Conservation (phyloP, 2,888 invertebrate genomes). For the Dryococelus australis region DNA sequence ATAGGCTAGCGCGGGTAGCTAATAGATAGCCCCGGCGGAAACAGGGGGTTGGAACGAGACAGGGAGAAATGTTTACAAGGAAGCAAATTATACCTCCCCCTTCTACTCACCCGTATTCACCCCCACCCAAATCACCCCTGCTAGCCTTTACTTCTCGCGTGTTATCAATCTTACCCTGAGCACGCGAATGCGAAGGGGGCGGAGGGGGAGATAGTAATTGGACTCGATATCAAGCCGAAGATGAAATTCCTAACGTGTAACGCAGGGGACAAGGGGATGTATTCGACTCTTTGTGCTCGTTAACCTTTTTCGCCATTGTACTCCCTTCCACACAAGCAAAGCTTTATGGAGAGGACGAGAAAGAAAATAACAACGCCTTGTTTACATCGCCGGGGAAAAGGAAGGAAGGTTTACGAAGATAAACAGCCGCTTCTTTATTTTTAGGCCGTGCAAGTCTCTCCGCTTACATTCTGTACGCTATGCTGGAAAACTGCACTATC, state of each 20-base stretch:
- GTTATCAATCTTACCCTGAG: background rate
- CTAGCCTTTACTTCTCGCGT: background rate
- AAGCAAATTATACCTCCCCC: slow-evolving; percentile 4
- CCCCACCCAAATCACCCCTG: background rate
- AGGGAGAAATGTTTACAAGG: background rate
- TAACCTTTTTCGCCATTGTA: no score
- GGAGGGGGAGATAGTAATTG: background rate
- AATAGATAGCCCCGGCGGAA: background rate
- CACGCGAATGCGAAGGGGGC: background rate
- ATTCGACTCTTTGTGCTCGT: no score
- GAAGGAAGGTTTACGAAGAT: no score
- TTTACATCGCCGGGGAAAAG: no score
- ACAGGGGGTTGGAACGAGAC: background rate
- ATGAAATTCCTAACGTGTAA: background rate
- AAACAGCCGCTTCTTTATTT: no score
- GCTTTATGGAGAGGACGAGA: no score
- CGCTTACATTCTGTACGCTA: no score
- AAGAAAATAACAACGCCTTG: no score
- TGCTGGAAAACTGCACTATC: no score
- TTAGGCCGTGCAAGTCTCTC: no score
- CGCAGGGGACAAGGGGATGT: no score
- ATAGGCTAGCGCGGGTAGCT: background rate
- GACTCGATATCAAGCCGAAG: background rate
- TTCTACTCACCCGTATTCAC: background rate
- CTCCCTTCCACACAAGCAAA: no score